Evolutionary conservation across 1,140 invertebrate species (phyloP), one percentile per base, ranked within the genome.

Genomic region (Trachymyrmex septentrionalis): DNA sequence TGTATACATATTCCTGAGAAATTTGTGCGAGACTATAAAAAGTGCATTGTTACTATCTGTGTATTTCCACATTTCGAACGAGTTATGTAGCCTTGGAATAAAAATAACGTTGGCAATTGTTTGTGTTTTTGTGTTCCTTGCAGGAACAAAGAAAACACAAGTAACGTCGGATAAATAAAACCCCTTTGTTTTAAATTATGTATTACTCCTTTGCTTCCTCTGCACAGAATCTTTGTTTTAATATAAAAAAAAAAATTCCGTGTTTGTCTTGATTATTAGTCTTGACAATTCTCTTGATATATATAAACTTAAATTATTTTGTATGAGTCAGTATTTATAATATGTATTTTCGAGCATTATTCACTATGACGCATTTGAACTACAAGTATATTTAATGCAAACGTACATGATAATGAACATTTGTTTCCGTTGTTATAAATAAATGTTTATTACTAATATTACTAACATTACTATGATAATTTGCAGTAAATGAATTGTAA

Each of bases 91-190:
- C 66, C 78, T 81, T 81, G 66, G 34, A 55, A 72, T 16, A 71
- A 81, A 81, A 81, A 81, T 81, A 81, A 81, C 66, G 3, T 44
- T 81, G 78, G 78, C 78, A 72, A 81, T 81, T 71, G 78, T 81
- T 71, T 81, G 63, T 55, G 64, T 57, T 55, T 9, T 16, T 72
- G 48, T 34, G 64, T 38, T 69, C 10, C 19, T 38, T 19, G 21
- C 50, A n/a, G 16, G 21, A 30, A 81, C 34, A 71, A 81, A 72
- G 59, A 81, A 44, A 27, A 72, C 50, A 81, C 44, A 19, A 44
- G 10, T 27, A 19, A 69, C 19, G 24, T 81, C 12, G 38, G 2
- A 16, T 44, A 57, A 5, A 16, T 44, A 57, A 44, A 61, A 24
- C 6, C 0, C 1, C 21, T 57, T 81, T 72, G 50, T 81, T 81